Conservation (phyloP, 1,140 invertebrate genomes). For the Pseudomyrmex flavicornis region DNA sequence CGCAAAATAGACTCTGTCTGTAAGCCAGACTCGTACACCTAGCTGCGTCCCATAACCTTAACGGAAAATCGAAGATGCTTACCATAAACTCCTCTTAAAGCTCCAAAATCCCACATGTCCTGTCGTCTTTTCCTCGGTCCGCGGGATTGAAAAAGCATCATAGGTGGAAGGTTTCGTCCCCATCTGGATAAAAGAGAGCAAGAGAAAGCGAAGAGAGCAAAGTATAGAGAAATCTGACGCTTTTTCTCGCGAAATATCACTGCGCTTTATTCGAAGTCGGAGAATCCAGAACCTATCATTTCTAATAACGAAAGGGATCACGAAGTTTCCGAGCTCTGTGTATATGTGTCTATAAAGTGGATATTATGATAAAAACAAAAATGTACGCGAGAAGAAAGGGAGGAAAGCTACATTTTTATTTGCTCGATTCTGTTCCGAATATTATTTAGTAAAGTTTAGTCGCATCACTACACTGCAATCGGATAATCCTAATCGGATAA, state of each 20-base stretch:
- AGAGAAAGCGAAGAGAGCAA: constrained; percentile 16
- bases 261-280: constrained; percentile 9
- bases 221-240: background rate
- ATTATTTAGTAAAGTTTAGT: background rate
- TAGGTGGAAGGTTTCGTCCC: background rate
- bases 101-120: constrained; percentile 70
- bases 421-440: background rate
- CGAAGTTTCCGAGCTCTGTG: background rate
- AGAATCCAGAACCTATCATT: constrained; percentile 38
- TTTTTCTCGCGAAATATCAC: constrained; percentile 51
- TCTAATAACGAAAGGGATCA: constrained; percentile 44
- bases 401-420: background rate
- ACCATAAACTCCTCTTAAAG: constrained; percentile 79
- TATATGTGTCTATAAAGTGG: background rate
- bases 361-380: constrained; percentile 6
- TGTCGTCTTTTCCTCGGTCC: constrained; percentile 56
- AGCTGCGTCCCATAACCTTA: constrained; percentile 74
- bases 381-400: background rate
- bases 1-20: constrained; percentile 69
- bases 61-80: constrained; percentile 81
- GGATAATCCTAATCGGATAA: background rate
- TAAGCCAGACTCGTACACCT: constrained; percentile 63
- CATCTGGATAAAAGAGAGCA: background rate
- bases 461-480: background rate
- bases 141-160: constrained; percentile 69